Evolutionary conservation across 2,113 vertebrate genomes (phyloP).

Genomic region (Petaurus breviceps): DNA sequence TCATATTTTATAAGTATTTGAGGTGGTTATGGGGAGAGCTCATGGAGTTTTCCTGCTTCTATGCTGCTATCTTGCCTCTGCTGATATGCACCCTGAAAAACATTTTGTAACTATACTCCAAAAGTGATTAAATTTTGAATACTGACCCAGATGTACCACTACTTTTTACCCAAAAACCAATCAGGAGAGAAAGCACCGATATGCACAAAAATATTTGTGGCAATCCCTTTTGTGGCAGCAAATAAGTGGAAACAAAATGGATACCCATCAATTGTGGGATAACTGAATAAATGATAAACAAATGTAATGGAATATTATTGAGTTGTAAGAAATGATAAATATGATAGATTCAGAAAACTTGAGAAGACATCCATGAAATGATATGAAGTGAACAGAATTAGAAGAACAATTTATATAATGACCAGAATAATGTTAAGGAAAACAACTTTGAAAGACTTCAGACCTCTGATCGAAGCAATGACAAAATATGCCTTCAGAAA

Average conservation of each 20-base stretch:
- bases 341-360: neutral
- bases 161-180: neutral
- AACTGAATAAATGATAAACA: neutral
- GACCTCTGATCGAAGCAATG: neutral
- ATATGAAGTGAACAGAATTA: neutral
- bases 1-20: too few relatives aligned
- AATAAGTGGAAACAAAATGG: neutral
- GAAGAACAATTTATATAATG: neutral
- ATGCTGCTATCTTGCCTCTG: too few relatives aligned
- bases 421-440: neutral
- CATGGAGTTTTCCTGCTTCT: too few relatives aligned
- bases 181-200: neutral
- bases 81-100: too few relatives aligned
- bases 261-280: neutral
- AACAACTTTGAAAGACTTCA: neutral
- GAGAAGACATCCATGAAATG: neutral
- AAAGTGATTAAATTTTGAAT: neutral
- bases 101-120: neutral
- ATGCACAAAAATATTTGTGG: neutral
- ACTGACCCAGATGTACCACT: neutral
- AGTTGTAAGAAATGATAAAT: neutral
- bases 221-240: neutral
- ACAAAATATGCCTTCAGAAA: neutral
- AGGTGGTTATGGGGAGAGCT: too few relatives aligned
- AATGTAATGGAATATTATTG: neutral